A percentile compares a stretch with the other conserved stretches of the same genome.
Evolutionary conservation across 2,888 invertebrate genomes (phyloP).

Genomic region (Apeira syringaria): DNA sequence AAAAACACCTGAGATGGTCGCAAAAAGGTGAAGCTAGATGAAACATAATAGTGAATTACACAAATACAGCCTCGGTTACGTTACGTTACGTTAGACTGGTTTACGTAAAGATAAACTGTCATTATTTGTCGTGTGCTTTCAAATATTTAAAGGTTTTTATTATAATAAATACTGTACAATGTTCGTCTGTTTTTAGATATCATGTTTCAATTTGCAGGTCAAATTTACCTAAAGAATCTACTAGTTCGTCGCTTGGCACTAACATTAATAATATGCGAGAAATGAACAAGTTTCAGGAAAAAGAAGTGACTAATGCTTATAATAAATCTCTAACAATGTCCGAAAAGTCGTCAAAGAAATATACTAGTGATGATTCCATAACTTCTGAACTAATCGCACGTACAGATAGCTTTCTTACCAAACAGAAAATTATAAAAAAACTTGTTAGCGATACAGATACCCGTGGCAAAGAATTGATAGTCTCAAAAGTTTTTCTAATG

Average conservation of each 20-base stretch:
- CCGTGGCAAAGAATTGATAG: constrained; percentile 1
- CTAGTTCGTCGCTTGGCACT: constrained; percentile 36
- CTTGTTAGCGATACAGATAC: constrained; percentile 7
- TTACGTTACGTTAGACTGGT: too few relatives aligned
- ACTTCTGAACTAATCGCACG: constrained; percentile 28
- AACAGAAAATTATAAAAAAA: constrained; percentile 17
- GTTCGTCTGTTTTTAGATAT: neutral
- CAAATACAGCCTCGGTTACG: too few relatives aligned
- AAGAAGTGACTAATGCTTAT: constrained; percentile 39
- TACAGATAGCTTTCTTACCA: constrained; percentile 33
- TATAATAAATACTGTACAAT: too few relatives aligned
- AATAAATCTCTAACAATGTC: constrained; percentile 26
- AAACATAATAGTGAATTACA: too few relatives aligned
- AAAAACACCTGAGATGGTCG: constrained; percentile 18
- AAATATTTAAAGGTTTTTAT: too few relatives aligned
- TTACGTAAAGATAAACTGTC: too few relatives aligned
- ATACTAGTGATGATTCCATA: constrained; percentile 5
- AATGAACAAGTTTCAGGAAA: constrained; percentile 24
- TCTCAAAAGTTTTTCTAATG: constrained; percentile 16
- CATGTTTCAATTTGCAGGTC: constrained; percentile 45
- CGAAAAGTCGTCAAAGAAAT: constrained; percentile 7
- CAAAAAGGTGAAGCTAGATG: constrained; percentile 24
- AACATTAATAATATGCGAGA: constrained; percentile 28
- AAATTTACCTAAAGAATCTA: constrained; percentile 24
- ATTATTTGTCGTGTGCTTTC: too few relatives aligned